phyloP scores from a whole-genome alignment of 2,888 invertebrate genomes.

The Panzeria rudis region DNA sequence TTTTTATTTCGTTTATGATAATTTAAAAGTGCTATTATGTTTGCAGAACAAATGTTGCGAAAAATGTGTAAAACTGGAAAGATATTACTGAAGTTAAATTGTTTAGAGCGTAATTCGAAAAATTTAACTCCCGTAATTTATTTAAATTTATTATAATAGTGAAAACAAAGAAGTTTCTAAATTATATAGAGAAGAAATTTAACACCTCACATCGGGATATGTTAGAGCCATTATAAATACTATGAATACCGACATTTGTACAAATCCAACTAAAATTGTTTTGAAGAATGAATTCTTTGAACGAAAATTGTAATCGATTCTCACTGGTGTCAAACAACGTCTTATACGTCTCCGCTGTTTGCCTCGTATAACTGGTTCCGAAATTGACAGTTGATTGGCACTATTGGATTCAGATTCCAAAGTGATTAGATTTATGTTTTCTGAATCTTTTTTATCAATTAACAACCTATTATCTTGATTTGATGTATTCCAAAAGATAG shows the following conservation, averaged over 20 bases:
- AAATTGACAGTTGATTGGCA: not conserved
- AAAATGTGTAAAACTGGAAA: not conserved
- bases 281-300: slow-evolving; percentile 76
- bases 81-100: slow-evolving; percentile 73
- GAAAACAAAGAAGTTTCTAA: slow-evolving; percentile 5
- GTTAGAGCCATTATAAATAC: slow-evolving; percentile 79
- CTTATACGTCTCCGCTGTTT: slow-evolving; percentile 70
- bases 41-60: not conserved
- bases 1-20: not conserved
- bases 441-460: not conserved
- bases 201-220: slow-evolving; percentile 79
- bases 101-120: not conserved
- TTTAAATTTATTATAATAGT: not conserved
- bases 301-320: slow-evolving; percentile 25
- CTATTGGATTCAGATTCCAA: not conserved
- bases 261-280: slow-evolving; percentile 76
- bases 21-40: not conserved
- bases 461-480: not conserved
- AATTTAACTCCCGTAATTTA: slow-evolving; percentile 73
- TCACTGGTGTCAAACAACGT: slow-evolving; percentile 69
- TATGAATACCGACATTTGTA: slow-evolving; percentile 78
- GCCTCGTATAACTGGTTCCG: slow-evolving; percentile 36
- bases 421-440: no score
- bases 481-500: not conserved
- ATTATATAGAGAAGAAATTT: not conserved